These are phyloP conservation scores for Dynastes tityus DNA, from an alignment of 2,888 invertebrate genomes.

Conservation along the genomic window DNA sequence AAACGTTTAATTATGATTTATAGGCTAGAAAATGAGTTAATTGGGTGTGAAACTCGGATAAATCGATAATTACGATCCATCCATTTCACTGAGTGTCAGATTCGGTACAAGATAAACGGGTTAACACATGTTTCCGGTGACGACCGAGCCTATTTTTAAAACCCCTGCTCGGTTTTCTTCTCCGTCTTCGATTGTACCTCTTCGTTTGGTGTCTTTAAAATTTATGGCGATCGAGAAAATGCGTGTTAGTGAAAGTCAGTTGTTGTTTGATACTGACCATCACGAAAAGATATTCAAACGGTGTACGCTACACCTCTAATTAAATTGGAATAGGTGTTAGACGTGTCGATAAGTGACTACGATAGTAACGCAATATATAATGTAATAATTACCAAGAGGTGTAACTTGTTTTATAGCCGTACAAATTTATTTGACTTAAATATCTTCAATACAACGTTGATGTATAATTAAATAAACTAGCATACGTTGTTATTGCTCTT, in stretches of 20 bases:
- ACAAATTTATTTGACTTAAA: no score
- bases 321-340: conserved; percentile 17
- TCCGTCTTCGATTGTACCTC: neutral
- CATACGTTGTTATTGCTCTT: no score
- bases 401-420: no score
- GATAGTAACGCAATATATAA: conserved; percentile 5
- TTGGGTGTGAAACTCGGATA: conserved; percentile 62
- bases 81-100: conserved; percentile 59
- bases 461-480: no score
- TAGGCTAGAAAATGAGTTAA: conserved; percentile 59
- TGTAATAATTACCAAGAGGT: neutral
- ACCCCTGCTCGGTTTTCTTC: neutral
- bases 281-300: conserved; percentile 1
- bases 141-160: conserved; percentile 39
- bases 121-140: conserved; percentile 62
- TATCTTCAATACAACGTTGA: no score
- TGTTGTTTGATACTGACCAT: conserved; percentile 5
- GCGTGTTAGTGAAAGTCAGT: neutral
- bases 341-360: neutral
- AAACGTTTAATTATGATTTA: conserved; percentile 60
- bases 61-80: conserved; percentile 61
- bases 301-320: conserved; percentile 5
- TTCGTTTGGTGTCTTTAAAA: neutral
- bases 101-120: conserved; percentile 57
- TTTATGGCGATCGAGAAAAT: neutral